These are phyloP conservation scores for Cheilosia vernalis DNA, from an alignment of 2,888 invertebrate genomes.

Conservation along the genomic window DNA sequence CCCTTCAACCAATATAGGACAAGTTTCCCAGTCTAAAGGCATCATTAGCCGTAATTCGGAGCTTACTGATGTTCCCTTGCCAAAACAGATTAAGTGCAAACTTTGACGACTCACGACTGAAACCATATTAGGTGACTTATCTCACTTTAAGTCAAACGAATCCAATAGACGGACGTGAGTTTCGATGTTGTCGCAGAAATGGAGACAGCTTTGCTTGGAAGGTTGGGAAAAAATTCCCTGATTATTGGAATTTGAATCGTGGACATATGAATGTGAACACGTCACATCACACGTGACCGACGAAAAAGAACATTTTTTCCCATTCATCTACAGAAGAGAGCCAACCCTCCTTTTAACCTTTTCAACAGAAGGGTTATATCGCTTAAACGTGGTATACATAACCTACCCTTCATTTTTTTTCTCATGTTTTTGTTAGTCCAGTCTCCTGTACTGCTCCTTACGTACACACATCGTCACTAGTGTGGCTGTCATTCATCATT, in stretches of 20 bases:
- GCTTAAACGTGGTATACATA: slow-evolving; percentile 40
- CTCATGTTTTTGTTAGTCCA: background rate
- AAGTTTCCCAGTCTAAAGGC: background rate
- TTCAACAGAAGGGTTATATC: slow-evolving; percentile 45
- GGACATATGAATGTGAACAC: no score
- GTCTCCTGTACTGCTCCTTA: slow-evolving; percentile 17
- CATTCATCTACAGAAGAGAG: no score
- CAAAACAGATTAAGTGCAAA: slow-evolving; percentile 42
- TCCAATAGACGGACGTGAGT: slow-evolving; percentile 40
- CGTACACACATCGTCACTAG: background rate
- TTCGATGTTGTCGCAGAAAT: background rate
- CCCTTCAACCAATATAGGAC: background rate
- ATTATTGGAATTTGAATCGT: background rate
- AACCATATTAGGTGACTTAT: slow-evolving; percentile 47
- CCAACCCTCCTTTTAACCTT: background rate
- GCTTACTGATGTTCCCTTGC: slow-evolving; percentile 26
- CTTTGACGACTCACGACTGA: background rate
- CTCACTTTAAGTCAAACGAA: slow-evolving; percentile 44
- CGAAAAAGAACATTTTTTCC: background rate
- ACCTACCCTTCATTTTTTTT: background rate
- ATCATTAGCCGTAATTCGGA: slow-evolving; percentile 34
- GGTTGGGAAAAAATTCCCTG: background rate
- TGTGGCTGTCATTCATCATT: slow-evolving; percentile 72
- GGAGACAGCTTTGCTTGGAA: background rate
- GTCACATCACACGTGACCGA: no score